A percentile compares a stretch with the other conserved stretches of the same genome.
Conservation (phyloP, 2,888 invertebrate species). For the Drosophila anomalata region DNA sequence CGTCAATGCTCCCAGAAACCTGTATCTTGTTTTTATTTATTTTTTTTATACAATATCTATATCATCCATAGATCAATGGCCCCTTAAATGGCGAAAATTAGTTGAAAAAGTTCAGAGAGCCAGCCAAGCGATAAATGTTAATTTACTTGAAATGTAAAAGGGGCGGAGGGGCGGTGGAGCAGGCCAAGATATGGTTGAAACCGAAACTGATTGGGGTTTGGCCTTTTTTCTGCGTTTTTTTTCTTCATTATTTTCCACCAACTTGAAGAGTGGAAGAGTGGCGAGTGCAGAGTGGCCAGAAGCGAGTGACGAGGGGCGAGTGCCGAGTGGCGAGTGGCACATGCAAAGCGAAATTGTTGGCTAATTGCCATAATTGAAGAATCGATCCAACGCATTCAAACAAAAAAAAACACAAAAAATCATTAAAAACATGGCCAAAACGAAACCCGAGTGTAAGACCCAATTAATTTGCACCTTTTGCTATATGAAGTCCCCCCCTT, state of each 20-base stretch:
- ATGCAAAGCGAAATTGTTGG: conserved; percentile 60
- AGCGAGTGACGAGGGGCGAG: background rate
- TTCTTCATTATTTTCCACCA: background rate
- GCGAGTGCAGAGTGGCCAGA: background rate
- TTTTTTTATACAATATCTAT: background rate
- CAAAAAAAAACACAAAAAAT: conserved; percentile 34
- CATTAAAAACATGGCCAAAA: conserved; percentile 33
- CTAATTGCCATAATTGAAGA: conserved; percentile 73
- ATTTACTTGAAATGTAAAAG: background rate
- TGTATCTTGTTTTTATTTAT: background rate
- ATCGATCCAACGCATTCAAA: conserved; percentile 32
- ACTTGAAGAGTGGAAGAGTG: background rate
- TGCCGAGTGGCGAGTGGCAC: conserved; percentile 7
- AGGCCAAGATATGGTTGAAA: conserved; percentile 8
- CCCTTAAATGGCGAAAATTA: conserved; percentile 28
- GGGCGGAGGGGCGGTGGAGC: background rate
- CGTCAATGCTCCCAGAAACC: background rate
- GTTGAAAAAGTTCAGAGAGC: conserved; percentile 32
- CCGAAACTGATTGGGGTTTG: conserved; percentile 22
- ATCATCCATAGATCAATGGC: conserved; percentile 24
- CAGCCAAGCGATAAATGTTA: conserved; percentile 33
- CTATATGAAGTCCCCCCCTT: background rate
- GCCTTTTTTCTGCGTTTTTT: conserved; percentile 9
- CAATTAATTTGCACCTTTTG: conserved; percentile 70
- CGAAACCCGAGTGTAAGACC: conserved; percentile 48